Evolutionary conservation across 2,888 invertebrate species (phyloP), one percentile per base, ranked within the genome.

Genomic region (Diplolepis rosae): DNA sequence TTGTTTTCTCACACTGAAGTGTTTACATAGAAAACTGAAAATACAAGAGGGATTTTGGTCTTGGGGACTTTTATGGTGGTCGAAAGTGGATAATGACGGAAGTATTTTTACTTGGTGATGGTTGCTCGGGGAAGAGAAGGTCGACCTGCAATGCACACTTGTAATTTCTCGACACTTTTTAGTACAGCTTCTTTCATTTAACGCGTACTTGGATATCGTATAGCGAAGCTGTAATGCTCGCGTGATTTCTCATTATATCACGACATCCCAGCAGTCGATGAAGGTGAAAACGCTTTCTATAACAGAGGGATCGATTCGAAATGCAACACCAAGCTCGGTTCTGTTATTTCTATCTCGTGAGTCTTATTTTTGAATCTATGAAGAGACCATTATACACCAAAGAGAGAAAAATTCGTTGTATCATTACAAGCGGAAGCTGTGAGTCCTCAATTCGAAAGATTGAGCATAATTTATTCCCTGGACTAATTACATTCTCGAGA

Each of bases 251-350:
- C 61, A 61, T 42, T 61, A 61, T 42, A 61, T 39, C 61, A 61
- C 27, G 61, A 61, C 27, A 39, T 61, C 61, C 61, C 1, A 24
- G 24, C 42, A 68, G n/a, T 69, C 50, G 72, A 51, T 65, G 76
- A 76, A 76, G 76, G 76, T 76, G 76, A 76, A 76, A 76, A 76
- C 76, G 74, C 76, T 76, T 76, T 76, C 76, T 76, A 76, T 61
- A 39, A 39, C 61, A 61, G 39, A 35, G 13, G 39, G 22, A 7
- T 61, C 39, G 27, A 61, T 61, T 61, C n/a, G n/a, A 61, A 61
- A 61, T 42, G 61, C 27, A 61, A 61, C 61, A 27, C 15, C 39
- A 61, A n/a, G 24, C 61, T 42, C n/a, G 24, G 24, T 39, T 9
- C 27, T 18, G 24, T 61, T 61, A 61, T 61, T 61, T 61, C 61